Percentiles rank a stretch among this genome's conserved stretches.
Conservation (phyloP, 2,888 invertebrate genomes). For the Meteorus colon region DNA sequence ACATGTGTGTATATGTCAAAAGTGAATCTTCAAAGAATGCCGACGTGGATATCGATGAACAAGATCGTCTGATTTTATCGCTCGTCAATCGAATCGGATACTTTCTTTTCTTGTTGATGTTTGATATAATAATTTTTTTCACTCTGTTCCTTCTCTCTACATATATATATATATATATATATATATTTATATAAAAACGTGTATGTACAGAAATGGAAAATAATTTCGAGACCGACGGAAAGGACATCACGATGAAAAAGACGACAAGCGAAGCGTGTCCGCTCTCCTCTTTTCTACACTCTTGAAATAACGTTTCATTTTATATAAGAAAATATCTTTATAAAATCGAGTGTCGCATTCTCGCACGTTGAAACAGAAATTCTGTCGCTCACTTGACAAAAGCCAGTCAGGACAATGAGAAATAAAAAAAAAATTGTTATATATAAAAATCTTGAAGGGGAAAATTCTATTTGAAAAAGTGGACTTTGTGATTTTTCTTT, state of each 20-base stretch:
- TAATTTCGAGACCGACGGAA: constrained; percentile 20
- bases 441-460: neutral
- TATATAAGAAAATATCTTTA: constrained; percentile 5
- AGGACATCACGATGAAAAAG: constrained; percentile 5
- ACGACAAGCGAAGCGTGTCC: constrained; percentile 34
- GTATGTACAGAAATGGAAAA: constrained; percentile 29
- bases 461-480: neutral
- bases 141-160: neutral
- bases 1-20: neutral
- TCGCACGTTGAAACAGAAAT: constrained; percentile 44
- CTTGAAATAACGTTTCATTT: constrained; percentile 25
- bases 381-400: constrained; percentile 37
- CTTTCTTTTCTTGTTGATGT: constrained; percentile 51
- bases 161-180: neutral
- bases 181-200: neutral
- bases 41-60: constrained; percentile 47
- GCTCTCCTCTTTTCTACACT: constrained; percentile 1
- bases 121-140: neutral
- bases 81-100: constrained; percentile 56
- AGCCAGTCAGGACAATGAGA: neutral
- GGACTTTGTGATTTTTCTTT: neutral
- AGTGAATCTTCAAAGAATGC: constrained; percentile 46
- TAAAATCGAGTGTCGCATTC: constrained; percentile 33
- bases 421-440: constrained; percentile 9
- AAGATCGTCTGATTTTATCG: constrained; percentile 56